These are phyloP conservation scores for Limnephilus auricula DNA, from an alignment of 2,888 invertebrate genomes.

Conservation along the genomic window DNA sequence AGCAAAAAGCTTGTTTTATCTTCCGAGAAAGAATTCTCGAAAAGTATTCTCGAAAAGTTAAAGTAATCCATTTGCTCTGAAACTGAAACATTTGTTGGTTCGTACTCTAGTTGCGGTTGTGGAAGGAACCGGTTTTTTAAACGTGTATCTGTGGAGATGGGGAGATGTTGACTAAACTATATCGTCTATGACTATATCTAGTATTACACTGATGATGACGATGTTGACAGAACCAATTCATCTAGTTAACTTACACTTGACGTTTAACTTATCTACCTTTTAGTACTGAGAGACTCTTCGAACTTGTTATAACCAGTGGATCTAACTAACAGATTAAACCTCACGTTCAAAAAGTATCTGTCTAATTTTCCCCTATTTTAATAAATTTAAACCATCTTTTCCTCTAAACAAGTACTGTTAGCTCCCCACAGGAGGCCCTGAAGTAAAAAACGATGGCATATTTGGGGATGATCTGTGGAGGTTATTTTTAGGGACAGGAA, in stretches of 20 bases:
- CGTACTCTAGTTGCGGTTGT: constrained; percentile 30
- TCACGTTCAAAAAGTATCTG: too few species aligned
- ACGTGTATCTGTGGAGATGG: not conserved
- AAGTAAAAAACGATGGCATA: too few species aligned
- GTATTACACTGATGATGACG: not conserved
- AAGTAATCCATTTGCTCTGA: not conserved
- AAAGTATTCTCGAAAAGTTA: not conserved
- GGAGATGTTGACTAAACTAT: not conserved
- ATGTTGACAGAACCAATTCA: not conserved
- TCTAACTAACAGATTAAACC: too few species aligned
- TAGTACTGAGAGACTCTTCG: not conserved
- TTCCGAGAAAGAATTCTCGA: not conserved
- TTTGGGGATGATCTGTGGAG: too few species aligned
- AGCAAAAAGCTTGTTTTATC: too few species aligned
- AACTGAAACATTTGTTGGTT: constrained; percentile 11
- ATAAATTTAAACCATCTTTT: too few species aligned
- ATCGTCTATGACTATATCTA: too few species aligned
- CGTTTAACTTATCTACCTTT: not conserved
- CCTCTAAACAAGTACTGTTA: too few species aligned
- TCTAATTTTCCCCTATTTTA: too few species aligned
- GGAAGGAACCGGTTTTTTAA: constrained; percentile 28
- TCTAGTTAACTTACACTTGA: not conserved
- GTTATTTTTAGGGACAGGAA: too few species aligned
- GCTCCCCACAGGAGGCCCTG: too few species aligned
- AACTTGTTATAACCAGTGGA: not conserved